Evolutionary conservation across 1,140 invertebrate species (phyloP).

Genomic region (Gyrodactylus bullatarudis): DNA sequence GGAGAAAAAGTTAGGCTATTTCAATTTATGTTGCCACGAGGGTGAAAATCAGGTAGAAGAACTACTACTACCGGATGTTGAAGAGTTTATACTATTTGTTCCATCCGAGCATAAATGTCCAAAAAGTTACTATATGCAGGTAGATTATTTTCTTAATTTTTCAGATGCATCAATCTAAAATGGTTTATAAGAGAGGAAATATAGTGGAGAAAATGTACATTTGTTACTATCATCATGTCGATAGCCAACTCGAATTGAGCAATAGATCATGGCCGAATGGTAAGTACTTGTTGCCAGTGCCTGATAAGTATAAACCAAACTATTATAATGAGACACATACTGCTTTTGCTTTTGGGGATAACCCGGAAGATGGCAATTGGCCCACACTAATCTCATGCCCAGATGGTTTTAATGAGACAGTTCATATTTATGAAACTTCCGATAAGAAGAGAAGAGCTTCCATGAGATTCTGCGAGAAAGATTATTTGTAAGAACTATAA

Average conservation of each 20-base stretch:
- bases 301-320: not conserved
- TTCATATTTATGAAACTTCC: not conserved
- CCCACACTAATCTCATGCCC: not conserved
- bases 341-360: not conserved
- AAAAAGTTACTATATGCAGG: not conserved
- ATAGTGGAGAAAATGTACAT: not conserved
- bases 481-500: too few relatives aligned
- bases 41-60: not conserved
- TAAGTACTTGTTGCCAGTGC: not conserved
- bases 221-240: not conserved
- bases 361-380: not conserved
- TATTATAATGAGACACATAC: not conserved
- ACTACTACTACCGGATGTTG: not conserved
- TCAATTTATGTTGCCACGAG: not conserved
- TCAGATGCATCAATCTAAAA: not conserved
- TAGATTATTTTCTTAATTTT: not conserved
- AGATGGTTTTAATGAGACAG: not conserved
- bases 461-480: too few relatives aligned
- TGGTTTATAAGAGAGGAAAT: not conserved
- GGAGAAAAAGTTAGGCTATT: not conserved
- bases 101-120: not conserved
- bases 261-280: not conserved
- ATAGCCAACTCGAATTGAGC: not conserved
- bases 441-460: not conserved
- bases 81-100: not conserved